Percentiles rank a stretch among this genome's conserved stretches.
These are phyloP conservation scores for Sanderia malayensis DNA, from an alignment of 30 jellyfish, hydroid and myxozoan species.

Conservation along the genomic window DNA sequence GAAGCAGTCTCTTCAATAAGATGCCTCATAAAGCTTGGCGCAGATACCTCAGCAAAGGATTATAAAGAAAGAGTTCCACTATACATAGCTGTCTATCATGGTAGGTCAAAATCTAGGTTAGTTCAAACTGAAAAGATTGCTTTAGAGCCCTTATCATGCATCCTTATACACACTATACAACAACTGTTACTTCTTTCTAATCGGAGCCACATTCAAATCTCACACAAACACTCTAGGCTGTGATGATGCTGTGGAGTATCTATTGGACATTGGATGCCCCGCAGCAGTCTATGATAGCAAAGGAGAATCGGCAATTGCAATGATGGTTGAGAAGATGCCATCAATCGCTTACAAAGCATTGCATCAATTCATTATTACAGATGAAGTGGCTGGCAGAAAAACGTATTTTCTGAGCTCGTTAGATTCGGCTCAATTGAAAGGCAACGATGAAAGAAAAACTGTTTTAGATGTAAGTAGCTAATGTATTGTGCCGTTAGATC, in stretches of 20 bases:
- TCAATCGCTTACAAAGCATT: slow-evolving; percentile 74
- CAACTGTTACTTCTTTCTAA: no score
- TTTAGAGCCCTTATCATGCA: no score
- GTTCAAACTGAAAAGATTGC: no score
- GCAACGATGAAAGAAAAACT: neutral
- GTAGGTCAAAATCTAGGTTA: no score
- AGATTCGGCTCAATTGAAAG: slow-evolving; percentile 51
- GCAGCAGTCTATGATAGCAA: slow-evolving; percentile 64
- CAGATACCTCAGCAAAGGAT: slow-evolving; percentile 39
- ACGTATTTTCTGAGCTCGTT: slow-evolving; percentile 66
- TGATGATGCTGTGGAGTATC: slow-evolving; percentile 60
- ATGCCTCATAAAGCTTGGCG: slow-evolving; percentile 56
- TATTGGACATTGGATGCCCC: slow-evolving; percentile 87
- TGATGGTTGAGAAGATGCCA: slow-evolving; percentile 94
- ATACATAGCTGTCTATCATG: slow-evolving; percentile 57
- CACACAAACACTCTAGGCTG: no score
- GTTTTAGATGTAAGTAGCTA: neutral
- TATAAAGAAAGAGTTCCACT: slow-evolving; percentile 55
- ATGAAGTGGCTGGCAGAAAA: slow-evolving; percentile 44
- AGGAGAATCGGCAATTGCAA: slow-evolving; percentile 72
- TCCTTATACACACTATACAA: no score
- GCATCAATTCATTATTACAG: slow-evolving; percentile 49
- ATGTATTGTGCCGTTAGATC: no score
- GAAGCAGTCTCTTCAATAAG: slow-evolving; percentile 55
- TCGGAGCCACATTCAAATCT: no score